These are phyloP conservation scores for Pangasius sanitwongsei DNA, from an alignment of 2,797 vertebrate genomes.

Conservation along the genomic window DNA sequence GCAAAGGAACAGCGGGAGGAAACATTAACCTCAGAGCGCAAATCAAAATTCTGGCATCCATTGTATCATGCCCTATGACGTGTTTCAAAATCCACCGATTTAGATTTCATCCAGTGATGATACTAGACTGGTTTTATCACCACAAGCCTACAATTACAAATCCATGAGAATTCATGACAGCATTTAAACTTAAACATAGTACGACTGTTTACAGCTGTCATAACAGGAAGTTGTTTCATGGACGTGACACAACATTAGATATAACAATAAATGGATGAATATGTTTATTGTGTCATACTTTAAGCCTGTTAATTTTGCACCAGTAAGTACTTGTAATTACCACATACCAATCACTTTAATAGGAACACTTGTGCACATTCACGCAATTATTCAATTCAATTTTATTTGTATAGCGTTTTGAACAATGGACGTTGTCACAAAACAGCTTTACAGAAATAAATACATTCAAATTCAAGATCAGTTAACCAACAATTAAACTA, in stretches of 20 bases:
- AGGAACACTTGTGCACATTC: not conserved
- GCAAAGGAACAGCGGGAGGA: not conserved
- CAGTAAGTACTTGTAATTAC: not conserved
- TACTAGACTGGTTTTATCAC: not conserved
- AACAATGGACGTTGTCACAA: too few relatives aligned
- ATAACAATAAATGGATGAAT: not conserved
- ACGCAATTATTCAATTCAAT: not conserved
- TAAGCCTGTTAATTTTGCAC: not conserved
- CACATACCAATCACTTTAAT: not conserved
- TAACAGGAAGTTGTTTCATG: not conserved
- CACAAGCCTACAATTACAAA: not conserved
- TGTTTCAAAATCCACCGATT: not conserved
- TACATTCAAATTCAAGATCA: not conserved
- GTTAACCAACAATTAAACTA: not conserved
- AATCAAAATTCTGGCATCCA: not conserved
- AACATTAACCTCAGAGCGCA: not conserved
- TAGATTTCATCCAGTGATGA: not conserved
- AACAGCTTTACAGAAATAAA: too few relatives aligned
- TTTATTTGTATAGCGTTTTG: too few relatives aligned
- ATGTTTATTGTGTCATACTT: not conserved
- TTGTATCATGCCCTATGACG: too few relatives aligned
- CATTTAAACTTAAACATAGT: not conserved
- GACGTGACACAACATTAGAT: not conserved
- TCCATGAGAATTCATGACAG: not conserved
- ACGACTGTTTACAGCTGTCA: not conserved